Evolutionary conservation across 2,797 vertebrate genomes (phyloP).

Genomic region (Lagothrix lagotricha): DNA sequence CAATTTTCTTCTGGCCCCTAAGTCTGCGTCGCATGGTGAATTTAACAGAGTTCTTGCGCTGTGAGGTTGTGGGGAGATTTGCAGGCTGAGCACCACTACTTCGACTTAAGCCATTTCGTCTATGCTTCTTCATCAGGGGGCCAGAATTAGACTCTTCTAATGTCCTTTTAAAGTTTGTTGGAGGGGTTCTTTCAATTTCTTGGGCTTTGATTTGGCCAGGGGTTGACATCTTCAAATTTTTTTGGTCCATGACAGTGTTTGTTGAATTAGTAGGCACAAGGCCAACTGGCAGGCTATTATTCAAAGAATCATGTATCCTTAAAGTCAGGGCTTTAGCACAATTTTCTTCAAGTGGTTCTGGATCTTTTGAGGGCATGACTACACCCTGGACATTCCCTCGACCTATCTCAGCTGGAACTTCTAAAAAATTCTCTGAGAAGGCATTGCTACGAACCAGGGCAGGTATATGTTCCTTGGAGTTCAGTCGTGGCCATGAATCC

Average conservation of each 20-base stretch:
- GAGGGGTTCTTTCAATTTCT: constrained; percentile 84
- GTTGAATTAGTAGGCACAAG: constrained; percentile 83
- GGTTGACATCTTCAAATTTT: constrained; percentile 79
- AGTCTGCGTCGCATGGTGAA: constrained; percentile 88
- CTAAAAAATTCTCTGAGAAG: constrained; percentile 80
- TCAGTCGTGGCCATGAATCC: constrained; percentile 85
- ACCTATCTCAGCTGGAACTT: constrained; percentile 80
- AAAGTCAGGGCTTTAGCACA: constrained; percentile 79
- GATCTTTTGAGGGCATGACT: constrained; percentile 74
- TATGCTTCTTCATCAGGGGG: constrained; percentile 86
- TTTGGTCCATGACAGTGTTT: constrained; percentile 82
- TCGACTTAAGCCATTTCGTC: constrained; percentile 77
- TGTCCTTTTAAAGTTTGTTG: constrained; percentile 89
- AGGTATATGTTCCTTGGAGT: constrained; percentile 83
- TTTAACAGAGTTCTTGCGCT: constrained; percentile 84
- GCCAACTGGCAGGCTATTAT: constrained; percentile 76
- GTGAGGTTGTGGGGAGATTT: constrained; percentile 77
- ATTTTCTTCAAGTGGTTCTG: constrained; percentile 81
- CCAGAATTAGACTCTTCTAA: constrained; percentile 87
- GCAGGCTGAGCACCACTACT: constrained; percentile 65
- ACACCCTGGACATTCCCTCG: constrained; percentile 76
- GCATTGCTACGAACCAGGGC: constrained; percentile 81
- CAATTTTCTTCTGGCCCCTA: constrained; percentile 92
- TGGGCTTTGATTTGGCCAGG: constrained; percentile 81
- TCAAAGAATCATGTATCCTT: constrained; percentile 83